Evolutionary conservation across 2,113 vertebrate species (phyloP), one percentile per base, ranked within the genome.

Genomic region (Ictalurus furcatus): DNA sequence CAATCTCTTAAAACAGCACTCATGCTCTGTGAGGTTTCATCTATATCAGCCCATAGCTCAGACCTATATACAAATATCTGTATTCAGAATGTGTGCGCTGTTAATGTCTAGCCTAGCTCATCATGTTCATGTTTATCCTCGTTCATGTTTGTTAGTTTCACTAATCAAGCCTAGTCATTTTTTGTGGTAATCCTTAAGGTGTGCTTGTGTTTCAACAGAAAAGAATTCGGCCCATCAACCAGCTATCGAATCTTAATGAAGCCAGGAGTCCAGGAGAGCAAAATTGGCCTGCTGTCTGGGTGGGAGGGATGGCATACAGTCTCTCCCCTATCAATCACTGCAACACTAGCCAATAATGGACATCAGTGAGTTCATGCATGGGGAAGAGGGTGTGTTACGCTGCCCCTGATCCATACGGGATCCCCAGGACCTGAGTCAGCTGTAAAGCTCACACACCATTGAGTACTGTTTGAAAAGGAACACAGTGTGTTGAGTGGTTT

Each of bases 1-100:
- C 71, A 86, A 87, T n/a, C 14, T 30, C 25, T 79, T 78, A 52
- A 44, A n/a, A 80, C 59, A 87, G 59, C 74, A 54, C 40, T 52
- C 13, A 6, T 44, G 34, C 56, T 87, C 74, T 80, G 86, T 30
- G 59, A 67, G 28, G 73, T 28, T 61, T 78, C 25, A 61, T 87
- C 56, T 76, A 86, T n/a, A 78, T 34, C 21, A 63, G 56, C 40
- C 34, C 71, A 87, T 40, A 48, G 23, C 85, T 59, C 23, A 87
- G 5, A 78, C 56, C 23, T 30, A 23, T 14, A 85, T 40, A 85
- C 44, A 44, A 52, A 30, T 14, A 52, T 54, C 44, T 71, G 52
- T 5, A 58, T 85, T 73, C 21, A 65, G 52, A 80, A 80, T 63
- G 16, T 28, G 54, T 44, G 58, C 2, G 25, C 40, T 30, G 3